These are phyloP conservation scores for Otolemur garnettii DNA, from an alignment of 2,113 vertebrate species.

Conservation along the genomic window DNA sequence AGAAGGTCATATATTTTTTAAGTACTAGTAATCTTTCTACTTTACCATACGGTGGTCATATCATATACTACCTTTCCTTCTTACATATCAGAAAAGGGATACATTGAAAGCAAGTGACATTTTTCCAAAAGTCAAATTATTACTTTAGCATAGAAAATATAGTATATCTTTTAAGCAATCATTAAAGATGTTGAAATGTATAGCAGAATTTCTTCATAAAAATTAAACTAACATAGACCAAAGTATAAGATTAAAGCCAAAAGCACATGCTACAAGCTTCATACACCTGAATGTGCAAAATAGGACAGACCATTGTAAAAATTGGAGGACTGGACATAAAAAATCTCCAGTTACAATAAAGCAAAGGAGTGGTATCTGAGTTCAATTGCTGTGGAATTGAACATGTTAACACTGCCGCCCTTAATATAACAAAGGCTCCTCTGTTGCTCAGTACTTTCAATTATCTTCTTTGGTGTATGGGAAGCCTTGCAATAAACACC, in stretches of 20 bases:
- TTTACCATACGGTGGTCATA: neutral
- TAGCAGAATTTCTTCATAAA: neutral
- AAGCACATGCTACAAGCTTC: neutral
- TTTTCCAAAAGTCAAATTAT: neutral
- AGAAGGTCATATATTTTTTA: neutral
- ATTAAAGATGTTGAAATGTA: neutral
- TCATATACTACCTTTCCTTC: neutral
- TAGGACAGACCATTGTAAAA: neutral
- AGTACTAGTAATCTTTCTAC: neutral
- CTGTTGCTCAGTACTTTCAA: constrained; percentile 28
- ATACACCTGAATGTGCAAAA: neutral
- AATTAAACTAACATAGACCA: neutral
- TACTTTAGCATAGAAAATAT: constrained; percentile 12
- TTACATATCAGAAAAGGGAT: neutral
- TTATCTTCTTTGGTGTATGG: constrained; percentile 52
- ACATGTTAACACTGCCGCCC: neutral
- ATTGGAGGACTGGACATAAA: neutral
- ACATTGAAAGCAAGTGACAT: neutral
- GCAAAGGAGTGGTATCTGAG: constrained; percentile 46
- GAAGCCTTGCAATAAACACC: constrained; percentile 63
- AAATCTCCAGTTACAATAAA: constrained; percentile 10
- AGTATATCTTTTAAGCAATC: neutral
- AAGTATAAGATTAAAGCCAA: constrained; percentile 38
- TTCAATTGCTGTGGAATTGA: constrained; percentile 54
- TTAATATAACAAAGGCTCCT: constrained; percentile 5